Evolutionary conservation across 2,113 vertebrate genomes (phyloP).

Genomic region (Ariopsis seemanni): DNA sequence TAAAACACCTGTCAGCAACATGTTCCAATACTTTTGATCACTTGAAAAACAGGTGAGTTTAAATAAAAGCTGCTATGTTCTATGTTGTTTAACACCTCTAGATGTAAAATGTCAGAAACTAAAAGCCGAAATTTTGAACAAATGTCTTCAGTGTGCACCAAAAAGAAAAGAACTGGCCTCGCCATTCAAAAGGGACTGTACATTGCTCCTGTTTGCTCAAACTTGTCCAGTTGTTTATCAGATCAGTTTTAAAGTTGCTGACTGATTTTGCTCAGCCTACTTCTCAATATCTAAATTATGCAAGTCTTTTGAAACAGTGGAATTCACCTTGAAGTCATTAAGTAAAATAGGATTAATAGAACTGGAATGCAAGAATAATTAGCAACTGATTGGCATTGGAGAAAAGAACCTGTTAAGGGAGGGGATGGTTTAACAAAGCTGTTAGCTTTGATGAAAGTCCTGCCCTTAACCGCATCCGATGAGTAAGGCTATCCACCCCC

Average conservation of each 20-base stretch:
- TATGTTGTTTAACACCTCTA: neutral
- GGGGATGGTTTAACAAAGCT: conserved; percentile 69
- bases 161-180: neutral
- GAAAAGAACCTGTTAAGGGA: conserved; percentile 66
- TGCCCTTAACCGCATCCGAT: conserved; percentile 77
- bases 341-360: conserved; percentile 73
- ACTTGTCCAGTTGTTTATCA: neutral
- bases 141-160: neutral
- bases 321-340: conserved; percentile 64
- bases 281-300: neutral
- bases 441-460: conserved; percentile 70
- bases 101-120: neutral
- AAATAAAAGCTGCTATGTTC: neutral
- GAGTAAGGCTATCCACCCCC: conserved; percentile 74
- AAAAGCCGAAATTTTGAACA: neutral
- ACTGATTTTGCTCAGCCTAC: conserved; percentile 53
- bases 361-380: conserved; percentile 68
- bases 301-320: conserved; percentile 38
- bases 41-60: neutral
- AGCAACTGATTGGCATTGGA: conserved; percentile 59
- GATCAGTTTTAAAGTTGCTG: neutral
- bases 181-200: neutral
- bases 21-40: neutral
- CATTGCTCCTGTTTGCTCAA: neutral
- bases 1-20: too few species aligned